Base-by-base conservation (phyloP, 1,140 invertebrate genomes). In the Dermatophagoides farinae region DNA sequence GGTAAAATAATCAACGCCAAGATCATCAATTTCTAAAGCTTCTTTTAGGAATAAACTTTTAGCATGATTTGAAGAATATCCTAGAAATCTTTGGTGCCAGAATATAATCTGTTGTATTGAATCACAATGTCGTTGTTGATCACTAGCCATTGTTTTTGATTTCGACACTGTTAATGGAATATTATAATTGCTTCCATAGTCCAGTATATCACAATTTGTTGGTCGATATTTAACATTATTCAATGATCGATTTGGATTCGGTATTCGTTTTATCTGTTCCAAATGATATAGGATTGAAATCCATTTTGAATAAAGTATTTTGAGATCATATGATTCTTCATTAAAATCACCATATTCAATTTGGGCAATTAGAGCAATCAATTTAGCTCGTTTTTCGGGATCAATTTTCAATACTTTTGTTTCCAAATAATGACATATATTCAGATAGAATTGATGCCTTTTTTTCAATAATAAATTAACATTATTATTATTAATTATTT, bases 361-460 rank as follows among this genome's bases (percentile, higher is more conserved):
- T 68, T 84, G 81, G 14, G 83, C 82, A 63, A 88, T 80, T 57
- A 86, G 73, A 8, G 84, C 85, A 12, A 82, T 77, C 57, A 88
- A 72, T 65, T 78, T 77, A 11, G 66, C 60, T n/a, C 79, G 75
- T n/a, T 78, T 77, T 62, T 77, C 74, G 73, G 80, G 79, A 65
- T 84, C 80, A 6, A 81, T 78, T 14, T 80, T 77, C 12, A 86
- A 72, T 54, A 80, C 76, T 1, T 80, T 81, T 66, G 85, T 81
- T 31, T 80, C 72, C 31, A 89, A 73, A 66, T 86, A 83, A 2
- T 81, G 71, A 64, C 80, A 78, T 0, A 84, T 82, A 70, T 88
- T 82, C 23, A 86, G 76, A 68, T 85, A 90, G 70, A 88, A 88
- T 68, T 85, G 79, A 71, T 87, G 83, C 57, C 81, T 81, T n/a